Base-by-base conservation (phyloP, 2,888 invertebrate genomes). In the Cremastinae sp. region DNA sequence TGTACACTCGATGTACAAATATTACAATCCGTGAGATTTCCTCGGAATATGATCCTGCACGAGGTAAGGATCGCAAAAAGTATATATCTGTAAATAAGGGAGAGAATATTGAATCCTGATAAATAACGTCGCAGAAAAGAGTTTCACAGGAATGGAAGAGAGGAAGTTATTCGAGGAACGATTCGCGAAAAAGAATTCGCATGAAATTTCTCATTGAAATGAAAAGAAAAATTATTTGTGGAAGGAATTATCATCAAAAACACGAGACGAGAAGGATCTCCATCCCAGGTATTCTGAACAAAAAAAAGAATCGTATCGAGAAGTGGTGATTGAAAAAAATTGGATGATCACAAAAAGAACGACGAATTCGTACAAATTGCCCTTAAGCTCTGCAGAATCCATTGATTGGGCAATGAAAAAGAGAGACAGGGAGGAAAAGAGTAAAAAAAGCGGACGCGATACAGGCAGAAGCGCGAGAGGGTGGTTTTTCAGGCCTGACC, bases 391-490 rank as follows among this genome's bases (percentile, higher is more conserved):
- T 64, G 39, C 41, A 55, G 76, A 61, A 73, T 69, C 58, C 76
- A 76, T 76, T 69, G 76, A 76, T 76, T 73, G 76, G 69, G 39
- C 69, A 43, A 58, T 53, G 73, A 59, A 68, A 71, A 47, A 64
- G 39, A 39, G 61, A 12, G 56, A 56, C 39, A 64, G 49, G 47
- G 61, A 18, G 37, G 16, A 49, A 68, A 51, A 58, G 41, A 59
- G 45, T 39, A 37, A 41, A 58, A 12, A 22, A 43, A 53, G 62
- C 55, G 55, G 53, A 43, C 28, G 12, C 22, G 45, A 12, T 22
- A 2, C 12, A 10, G 61, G 35, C 12, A 12, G 9, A 18, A 37
- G 12, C 8, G 49, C 16, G 59, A 37, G 49, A 22, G 35, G 62
- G 56, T 68, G 62, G 71, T 73, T 69, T 73, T 69, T 58, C 62